A percentile compares a stretch with the other conserved stretches of the same genome.
These are phyloP conservation scores for Porites rus DNA, from an alignment of 92 coral and sea anemone genomes.

Conservation along the genomic window DNA sequence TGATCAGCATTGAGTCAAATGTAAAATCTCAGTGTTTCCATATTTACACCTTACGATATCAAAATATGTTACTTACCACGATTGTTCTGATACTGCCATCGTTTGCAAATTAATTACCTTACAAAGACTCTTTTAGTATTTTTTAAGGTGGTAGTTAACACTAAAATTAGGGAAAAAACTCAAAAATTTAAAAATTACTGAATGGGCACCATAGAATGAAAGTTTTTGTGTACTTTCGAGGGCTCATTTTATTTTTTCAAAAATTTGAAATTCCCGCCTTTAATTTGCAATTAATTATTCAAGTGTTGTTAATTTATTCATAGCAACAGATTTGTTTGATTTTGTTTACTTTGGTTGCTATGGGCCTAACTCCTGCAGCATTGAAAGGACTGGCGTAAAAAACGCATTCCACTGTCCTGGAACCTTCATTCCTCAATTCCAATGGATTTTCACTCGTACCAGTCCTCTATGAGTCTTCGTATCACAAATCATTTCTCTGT, in stretches of 20 bases:
- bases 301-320: neutral
- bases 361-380: conserved; percentile 12
- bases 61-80: too few species aligned
- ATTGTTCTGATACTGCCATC: too few species aligned
- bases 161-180: conserved; percentile 34
- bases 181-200: neutral
- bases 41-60: too few species aligned
- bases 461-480: neutral
- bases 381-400: neutral
- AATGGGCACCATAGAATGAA: neutral
- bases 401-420: conserved; percentile 24
- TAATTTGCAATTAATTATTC: conserved; percentile 13
- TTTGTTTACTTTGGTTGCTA: conserved; percentile 41
- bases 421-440: neutral
- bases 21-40: too few species aligned
- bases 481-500: neutral
- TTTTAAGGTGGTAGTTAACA: conserved; percentile 57
- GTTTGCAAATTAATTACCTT: too few species aligned
- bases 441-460: neutral
- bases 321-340: conserved; percentile 43
- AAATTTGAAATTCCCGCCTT: conserved; percentile 20
- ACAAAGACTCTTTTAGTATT: too few species aligned
- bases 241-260: neutral
- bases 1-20: too few species aligned
- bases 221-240: conserved; percentile 5